phyloP scores from a whole-genome alignment of 2,797 vertebrate genomes.

The Momotus momota region DNA sequence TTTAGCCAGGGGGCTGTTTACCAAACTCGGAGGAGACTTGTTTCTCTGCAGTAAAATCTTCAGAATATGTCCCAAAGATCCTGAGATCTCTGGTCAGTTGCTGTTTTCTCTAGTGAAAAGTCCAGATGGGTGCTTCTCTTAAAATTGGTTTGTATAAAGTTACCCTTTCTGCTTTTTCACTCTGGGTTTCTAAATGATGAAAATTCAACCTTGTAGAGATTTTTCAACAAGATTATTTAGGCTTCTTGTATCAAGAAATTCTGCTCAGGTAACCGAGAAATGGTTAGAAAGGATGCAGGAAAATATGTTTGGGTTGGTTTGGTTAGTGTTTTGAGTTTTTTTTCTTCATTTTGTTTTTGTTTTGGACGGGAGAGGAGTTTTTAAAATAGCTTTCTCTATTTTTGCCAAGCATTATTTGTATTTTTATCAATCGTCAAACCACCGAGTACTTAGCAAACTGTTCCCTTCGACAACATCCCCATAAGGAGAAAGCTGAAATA shows the following conservation, averaged over 20 bases:
- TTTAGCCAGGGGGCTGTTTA: neutral
- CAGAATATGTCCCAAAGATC: neutral
- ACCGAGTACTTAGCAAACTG: neutral
- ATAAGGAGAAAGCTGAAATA: constrained; percentile 12
- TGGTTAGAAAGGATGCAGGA: neutral
- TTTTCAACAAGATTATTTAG: neutral
- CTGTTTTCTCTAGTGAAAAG: neutral
- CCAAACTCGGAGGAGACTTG: neutral
- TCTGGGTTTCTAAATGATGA: neutral
- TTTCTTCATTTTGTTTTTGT: neutral
- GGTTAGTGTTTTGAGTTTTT: too few relatives aligned
- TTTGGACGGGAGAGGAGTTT: neutral
- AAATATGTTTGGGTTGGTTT: neutral
- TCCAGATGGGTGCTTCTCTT: neutral
- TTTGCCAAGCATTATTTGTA: neutral
- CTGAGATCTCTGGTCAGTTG: neutral
- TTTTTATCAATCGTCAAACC: neutral
- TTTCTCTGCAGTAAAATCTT: neutral
- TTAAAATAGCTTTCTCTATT: neutral
- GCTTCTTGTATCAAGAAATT: neutral
- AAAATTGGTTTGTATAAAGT: neutral
- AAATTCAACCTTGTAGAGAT: neutral
- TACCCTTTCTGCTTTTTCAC: neutral
- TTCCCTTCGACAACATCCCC: neutral
- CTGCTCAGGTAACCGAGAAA: neutral